A percentile compares a stretch with the other conserved stretches of the same genome.
Evolutionary conservation across 2,888 invertebrate species (phyloP).

Genomic region (Ctenicera cuprea): DNA sequence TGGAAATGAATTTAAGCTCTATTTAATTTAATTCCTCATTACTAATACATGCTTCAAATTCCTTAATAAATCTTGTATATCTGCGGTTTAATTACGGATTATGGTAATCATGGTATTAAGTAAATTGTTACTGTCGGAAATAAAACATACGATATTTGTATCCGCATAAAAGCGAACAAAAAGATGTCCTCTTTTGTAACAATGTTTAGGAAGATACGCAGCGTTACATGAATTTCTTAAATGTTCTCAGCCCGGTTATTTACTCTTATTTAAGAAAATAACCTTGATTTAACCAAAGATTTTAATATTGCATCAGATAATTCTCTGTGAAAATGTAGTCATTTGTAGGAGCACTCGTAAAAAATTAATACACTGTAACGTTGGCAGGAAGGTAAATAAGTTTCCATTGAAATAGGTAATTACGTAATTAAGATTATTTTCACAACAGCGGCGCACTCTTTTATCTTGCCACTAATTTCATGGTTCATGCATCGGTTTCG

Average conservation of each 20-base stretch:
- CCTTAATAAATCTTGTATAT: conserved; percentile 19
- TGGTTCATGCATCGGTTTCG: conserved; percentile 48
- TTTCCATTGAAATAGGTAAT: conserved; percentile 47
- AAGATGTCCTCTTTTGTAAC: background rate
- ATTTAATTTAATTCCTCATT: conserved; percentile 24
- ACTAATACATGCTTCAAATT: conserved; percentile 20
- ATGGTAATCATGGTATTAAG: conserved; percentile 4
- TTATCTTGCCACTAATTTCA: conserved; percentile 42
- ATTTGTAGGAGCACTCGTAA: conserved; percentile 41
- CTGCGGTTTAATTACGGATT: conserved; percentile 11
- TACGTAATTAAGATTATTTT: conserved; percentile 48
- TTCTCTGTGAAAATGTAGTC: conserved; percentile 42
- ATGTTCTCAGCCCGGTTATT: background rate
- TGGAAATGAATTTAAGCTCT: conserved; percentile 16
- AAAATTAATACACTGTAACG: conserved; percentile 37
- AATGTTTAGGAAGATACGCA: background rate
- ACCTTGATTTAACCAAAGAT: background rate
- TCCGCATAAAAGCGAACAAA: background rate
- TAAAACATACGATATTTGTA: background rate
- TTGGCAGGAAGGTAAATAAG: conserved; percentile 44
- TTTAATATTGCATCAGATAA: conserved; percentile 44
- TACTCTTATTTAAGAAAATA: background rate
- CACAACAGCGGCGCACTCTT: conserved; percentile 40
- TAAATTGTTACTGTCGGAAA: conserved; percentile 2
- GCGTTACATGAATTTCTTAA: background rate